Evolutionary conservation across 2,888 invertebrate species (phyloP), one percentile per base, ranked within the genome.

Genomic region (Papilio protenor): DNA sequence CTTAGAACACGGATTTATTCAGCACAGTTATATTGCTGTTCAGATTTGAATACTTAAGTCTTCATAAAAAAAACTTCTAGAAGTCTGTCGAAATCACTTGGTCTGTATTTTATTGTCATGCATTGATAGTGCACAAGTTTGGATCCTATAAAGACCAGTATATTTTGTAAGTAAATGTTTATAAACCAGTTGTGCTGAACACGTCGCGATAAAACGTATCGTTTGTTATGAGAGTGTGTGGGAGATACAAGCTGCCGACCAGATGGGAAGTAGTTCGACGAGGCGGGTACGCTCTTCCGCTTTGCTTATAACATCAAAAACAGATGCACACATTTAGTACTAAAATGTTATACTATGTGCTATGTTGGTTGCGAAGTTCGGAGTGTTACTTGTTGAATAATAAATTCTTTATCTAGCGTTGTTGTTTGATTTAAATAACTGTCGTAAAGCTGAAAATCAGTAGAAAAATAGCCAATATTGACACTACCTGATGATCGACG

Each of bases 241-340:
- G 40, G 14, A 73, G 64, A 55, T 45, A 66, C 59, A 79, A 78
- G 77, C 64, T 73, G 71, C 21, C 74, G 55, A 76, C 78, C 81
- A 82, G 80, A 80, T 81, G 80, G 81, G 87, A 87, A 86, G 83
- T 85, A 84, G 81, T 82, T 82, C 81, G 76, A 73, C 40, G 70
- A 70, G 78, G 73, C 59, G 80, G 80, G 76, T 85, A 90, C 89
- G 88, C 90, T 78, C 80, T 80, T 91, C 91, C 91, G 89, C 80
- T 66, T 18, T 16, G 57, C 47, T 14, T n/a, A 8, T 23, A 69
- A 64, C 57, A 70, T 45, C 70, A 27, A 64, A 64, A 64, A 64
- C 64, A 64, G 27, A 64, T 64, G 27, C 16, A 33, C 27, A 18
- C 23, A 59, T 59, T 27, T 23, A 27, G 33, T 33, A 61, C 3